A percentile compares a stretch with the other conserved stretches of the same genome.
Conservation (phyloP, 2,888 invertebrate species). For the Eupithecia insigniata region DNA sequence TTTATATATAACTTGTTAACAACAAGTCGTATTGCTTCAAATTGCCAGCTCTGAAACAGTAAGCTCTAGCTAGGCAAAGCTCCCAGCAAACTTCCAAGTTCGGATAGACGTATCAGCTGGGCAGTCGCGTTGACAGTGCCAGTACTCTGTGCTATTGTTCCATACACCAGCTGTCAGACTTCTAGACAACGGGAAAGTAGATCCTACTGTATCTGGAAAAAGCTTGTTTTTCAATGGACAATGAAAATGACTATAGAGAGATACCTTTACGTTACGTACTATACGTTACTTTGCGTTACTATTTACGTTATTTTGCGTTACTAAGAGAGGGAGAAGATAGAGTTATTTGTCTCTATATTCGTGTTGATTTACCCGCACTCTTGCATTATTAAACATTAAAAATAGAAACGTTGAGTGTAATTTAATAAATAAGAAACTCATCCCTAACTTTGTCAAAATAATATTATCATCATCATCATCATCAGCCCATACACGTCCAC, state of each 20-base stretch:
- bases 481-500: too few species aligned
- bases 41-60: conserved; percentile 3
- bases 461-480: neutral
- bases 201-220: neutral
- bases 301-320: too few species aligned
- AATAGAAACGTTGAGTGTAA: neutral
- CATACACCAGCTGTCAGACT: conserved; percentile 5
- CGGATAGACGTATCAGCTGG: conserved; percentile 29
- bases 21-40: neutral
- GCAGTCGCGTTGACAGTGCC: conserved; percentile 22
- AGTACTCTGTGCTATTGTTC: conserved; percentile 34
- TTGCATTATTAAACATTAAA: too few species aligned
- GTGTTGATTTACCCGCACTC: too few species aligned
- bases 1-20: too few species aligned
- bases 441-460: neutral
- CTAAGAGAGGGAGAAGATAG: too few species aligned
- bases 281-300: too few species aligned
- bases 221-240: neutral
- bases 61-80: conserved; percentile 17
- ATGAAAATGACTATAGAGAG: neutral
- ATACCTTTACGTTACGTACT: too few species aligned
- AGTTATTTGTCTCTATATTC: too few species aligned
- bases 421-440: neutral
- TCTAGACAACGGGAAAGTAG: neutral
- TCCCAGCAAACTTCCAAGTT: conserved; percentile 29